These are phyloP conservation scores for Macrophya alboannulata DNA, from an alignment of 2,888 invertebrate genomes.

Conservation along the genomic window DNA sequence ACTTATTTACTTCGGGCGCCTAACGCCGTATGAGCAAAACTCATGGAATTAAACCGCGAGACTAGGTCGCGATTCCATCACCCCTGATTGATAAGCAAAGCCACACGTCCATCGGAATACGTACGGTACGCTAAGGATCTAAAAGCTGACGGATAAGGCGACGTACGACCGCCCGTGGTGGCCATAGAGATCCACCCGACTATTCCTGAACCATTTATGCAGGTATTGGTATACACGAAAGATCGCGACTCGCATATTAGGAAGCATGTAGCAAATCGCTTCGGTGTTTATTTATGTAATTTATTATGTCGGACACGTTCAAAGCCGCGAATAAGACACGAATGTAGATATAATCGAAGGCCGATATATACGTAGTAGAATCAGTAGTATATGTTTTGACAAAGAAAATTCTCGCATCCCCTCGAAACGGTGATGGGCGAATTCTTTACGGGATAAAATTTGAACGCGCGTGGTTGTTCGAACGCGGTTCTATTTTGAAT, in stretches of 20 bases:
- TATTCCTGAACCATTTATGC: constrained; percentile 34
- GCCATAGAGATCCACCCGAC: not conserved
- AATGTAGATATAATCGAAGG: not conserved
- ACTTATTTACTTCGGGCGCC: not conserved
- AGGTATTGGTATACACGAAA: constrained; percentile 50
- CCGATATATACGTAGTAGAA: not conserved
- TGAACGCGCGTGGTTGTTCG: no score
- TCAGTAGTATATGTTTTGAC: not conserved
- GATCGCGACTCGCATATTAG: constrained; percentile 31
- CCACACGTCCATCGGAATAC: constrained; percentile 71
- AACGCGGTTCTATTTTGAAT: not conserved
- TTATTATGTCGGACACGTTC: constrained; percentile 20
- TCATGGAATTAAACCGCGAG: constrained; percentile 56
- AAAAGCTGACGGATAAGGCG: constrained; percentile 42
- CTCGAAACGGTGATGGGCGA: not conserved
- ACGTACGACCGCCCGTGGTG: constrained; percentile 61
- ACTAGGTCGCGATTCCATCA: constrained; percentile 67
- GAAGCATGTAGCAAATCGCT: not conserved
- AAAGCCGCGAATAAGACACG: not conserved
- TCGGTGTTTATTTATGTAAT: constrained; percentile 14
- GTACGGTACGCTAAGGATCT: constrained; percentile 57
- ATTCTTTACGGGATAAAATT: no score
- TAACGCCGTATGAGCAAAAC: constrained; percentile 26
- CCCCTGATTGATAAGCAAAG: constrained; percentile 76
- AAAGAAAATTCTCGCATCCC: not conserved